phyloP scores from a whole-genome alignment of 92 coral and sea anemone genomes.

The Palythoa grandiflora region DNA sequence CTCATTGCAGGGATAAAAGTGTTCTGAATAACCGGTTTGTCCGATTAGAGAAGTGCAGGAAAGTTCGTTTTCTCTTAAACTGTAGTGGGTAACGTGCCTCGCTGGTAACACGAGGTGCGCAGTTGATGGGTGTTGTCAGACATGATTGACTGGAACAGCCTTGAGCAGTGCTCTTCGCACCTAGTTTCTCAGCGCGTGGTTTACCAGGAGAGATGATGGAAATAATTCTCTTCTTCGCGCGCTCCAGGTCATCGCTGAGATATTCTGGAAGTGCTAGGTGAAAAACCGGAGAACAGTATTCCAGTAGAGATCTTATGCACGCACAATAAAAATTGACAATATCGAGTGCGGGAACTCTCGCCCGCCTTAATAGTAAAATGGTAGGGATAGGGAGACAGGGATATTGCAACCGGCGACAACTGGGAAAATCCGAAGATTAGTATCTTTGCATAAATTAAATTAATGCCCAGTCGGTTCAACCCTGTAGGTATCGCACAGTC shows the following conservation, averaged over 20 bases:
- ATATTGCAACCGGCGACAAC: too few relatives aligned
- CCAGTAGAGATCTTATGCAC: not conserved
- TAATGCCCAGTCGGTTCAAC: too few relatives aligned
- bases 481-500: too few relatives aligned
- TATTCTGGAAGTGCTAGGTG: not conserved
- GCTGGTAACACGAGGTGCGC: not conserved
- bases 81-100: conserved; percentile 1
- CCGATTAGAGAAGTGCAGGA: not conserved
- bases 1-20: not conserved
- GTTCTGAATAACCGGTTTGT: not conserved
- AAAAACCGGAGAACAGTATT: not conserved
- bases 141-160: not conserved
- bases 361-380: not conserved
- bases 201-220: not conserved
- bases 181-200: not conserved
- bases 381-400: too few relatives aligned
- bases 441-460: too few relatives aligned
- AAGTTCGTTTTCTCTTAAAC: conserved; percentile 8
- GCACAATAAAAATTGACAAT: not conserved
- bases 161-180: conserved; percentile 1
- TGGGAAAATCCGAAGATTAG: too few relatives aligned
- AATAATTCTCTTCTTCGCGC: not conserved
- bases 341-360: not conserved
- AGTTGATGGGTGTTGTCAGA: not conserved
- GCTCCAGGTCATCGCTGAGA: conserved; percentile 1